Base-by-base conservation (phyloP, 2,113 vertebrate species). In the Boulengeromyrus knoepffleri region DNA sequence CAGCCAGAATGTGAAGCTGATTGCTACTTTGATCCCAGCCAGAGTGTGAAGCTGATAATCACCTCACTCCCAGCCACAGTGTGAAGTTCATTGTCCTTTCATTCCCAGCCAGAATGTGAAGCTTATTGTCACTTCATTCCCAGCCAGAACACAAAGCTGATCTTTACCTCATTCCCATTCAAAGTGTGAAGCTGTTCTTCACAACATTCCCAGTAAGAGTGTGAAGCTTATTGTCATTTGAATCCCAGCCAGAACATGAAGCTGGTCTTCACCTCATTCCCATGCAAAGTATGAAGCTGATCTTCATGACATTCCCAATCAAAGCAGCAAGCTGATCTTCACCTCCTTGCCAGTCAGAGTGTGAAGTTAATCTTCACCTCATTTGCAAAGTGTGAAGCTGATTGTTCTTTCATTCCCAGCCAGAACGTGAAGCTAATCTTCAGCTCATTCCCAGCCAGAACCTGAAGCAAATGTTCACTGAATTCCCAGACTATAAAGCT, bases 71-170 rank as follows among this genome's bases (percentile, higher is more conserved):
- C 27, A 39, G 62, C 49, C 27, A 13, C 31, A 74, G 31, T 17
- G 13, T 12, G 3, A 52, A 52, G 3, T 15, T 52, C 10, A 49
- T 62, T 89, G 5, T 31, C 10, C 10, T 42, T 27, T 36, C 10
- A 74, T 36, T 74, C 27, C 27, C 31, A 74, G 27, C 31, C n/a
- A 12, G n/a, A 74, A 12, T 2, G n/a, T 13, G 66, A 74, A 36
- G n/a, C 10, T 31, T 8, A 74, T 66, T 89, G 4, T 74, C 88
- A 87, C 46, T 89, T 52, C 39, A 90, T 90, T 92, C 50, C 85
- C 27, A 39, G 52, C 45, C n/a, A 31, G 70, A 74, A 12, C 10
- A 8, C 8, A 5, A 74, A 74, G 27, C 27, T 36, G 12, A 74
- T 36, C 70, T 74, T 74, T 31, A 39, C 9, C 31, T 77, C 31